Conservation (phyloP, 2,797 vertebrate species). For the Cephalopachus bancanus region DNA sequence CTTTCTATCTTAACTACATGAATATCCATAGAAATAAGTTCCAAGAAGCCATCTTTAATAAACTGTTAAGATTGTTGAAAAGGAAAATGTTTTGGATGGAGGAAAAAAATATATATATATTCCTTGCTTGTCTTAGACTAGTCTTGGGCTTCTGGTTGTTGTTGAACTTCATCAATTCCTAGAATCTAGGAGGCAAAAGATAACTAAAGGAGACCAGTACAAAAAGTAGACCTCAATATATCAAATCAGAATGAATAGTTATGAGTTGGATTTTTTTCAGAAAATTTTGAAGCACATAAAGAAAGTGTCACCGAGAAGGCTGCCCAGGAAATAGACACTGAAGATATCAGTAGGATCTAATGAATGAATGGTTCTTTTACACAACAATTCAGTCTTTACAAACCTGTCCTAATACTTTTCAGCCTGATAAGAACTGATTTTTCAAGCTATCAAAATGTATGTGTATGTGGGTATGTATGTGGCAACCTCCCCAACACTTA, state of each 20-base stretch:
- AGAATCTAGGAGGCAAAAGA: constrained; percentile 93
- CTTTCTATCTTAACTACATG: constrained; percentile 98
- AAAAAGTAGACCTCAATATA: not conserved
- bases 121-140: constrained; percentile 94
- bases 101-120: constrained; percentile 96
- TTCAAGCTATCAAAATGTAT: constrained; percentile 64
- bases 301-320: constrained; percentile 96
- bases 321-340: constrained; percentile 97
- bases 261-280: not conserved
- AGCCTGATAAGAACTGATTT: constrained; percentile 83
- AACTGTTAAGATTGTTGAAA: constrained; percentile 96
- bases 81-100: constrained; percentile 95
- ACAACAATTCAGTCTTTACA: constrained; percentile 86
- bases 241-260: not conserved
- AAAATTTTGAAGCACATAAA: constrained; percentile 72
- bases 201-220: not conserved
- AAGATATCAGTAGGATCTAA: constrained; percentile 97
- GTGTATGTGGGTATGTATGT: not conserved
- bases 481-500: not conserved
- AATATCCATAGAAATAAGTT: constrained; percentile 94
- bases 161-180: constrained; percentile 96
- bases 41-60: constrained; percentile 98
- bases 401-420: constrained; percentile 82
- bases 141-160: constrained; percentile 94
- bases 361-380: constrained; percentile 92